A percentile compares a stretch with the other conserved stretches of the same genome.
Evolutionary conservation across 1,140 invertebrate genomes (phyloP).

Genomic region (Colletes latitarsis): DNA sequence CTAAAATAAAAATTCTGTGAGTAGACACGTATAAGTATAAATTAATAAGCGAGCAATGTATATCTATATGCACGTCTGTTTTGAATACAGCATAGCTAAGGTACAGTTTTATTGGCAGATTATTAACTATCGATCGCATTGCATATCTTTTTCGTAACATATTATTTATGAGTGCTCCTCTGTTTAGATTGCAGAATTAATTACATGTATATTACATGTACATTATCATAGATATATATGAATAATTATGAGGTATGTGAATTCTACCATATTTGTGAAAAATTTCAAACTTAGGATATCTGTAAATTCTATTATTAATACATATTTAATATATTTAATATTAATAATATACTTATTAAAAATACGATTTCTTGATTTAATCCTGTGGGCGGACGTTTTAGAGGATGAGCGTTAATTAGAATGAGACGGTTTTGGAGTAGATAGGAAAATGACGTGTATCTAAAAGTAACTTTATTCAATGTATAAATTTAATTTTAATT

Average conservation of each 20-base stretch:
- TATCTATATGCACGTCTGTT: constrained; percentile 58
- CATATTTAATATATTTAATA: constrained; percentile 55
- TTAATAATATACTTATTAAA: constrained; percentile 38
- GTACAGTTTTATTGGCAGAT: constrained; percentile 26
- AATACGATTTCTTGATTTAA: constrained; percentile 12
- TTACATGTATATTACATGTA: constrained; percentile 57
- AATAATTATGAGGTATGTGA: constrained; percentile 28
- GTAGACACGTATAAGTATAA: constrained; percentile 32
- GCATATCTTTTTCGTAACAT: constrained; percentile 40
- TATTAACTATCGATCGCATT: constrained; percentile 37
- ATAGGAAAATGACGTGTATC: too few species aligned
- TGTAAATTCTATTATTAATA: constrained; percentile 50
- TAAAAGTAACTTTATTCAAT: too few species aligned
- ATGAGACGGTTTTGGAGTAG: too few species aligned
- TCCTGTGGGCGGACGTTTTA: too few species aligned
- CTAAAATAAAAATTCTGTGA: constrained; percentile 2
- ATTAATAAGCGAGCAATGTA: constrained; percentile 50
- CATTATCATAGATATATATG: constrained; percentile 50
- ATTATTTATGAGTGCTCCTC: constrained; percentile 45
- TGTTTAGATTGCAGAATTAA: constrained; percentile 50
- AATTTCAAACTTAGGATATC: constrained; percentile 26
- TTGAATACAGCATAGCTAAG: constrained; percentile 39
- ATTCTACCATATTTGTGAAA: constrained; percentile 13
- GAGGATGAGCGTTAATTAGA: too few species aligned
- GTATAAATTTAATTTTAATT: too few species aligned